Percentiles rank a stretch among this genome's conserved stretches.
These are phyloP conservation scores for Orestias chungarensis DNA, from an alignment of 2,797 vertebrate species.

Conservation along the genomic window DNA sequence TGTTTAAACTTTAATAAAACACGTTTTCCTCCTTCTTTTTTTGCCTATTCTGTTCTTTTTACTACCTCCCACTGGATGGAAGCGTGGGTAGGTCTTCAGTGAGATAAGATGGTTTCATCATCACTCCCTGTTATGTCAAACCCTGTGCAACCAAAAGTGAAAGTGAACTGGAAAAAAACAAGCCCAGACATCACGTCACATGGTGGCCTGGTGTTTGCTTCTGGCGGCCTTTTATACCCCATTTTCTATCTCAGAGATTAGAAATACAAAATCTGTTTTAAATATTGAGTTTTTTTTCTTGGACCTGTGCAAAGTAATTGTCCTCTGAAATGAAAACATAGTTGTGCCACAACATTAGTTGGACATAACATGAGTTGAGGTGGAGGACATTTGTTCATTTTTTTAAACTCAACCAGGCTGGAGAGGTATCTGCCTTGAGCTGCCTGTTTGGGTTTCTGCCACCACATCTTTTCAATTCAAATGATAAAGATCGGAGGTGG, in stretches of 20 bases:
- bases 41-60: slow-evolving; percentile 4
- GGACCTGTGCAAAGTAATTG: neutral
- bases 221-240: neutral
- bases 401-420: neutral
- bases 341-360: neutral
- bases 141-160: slow-evolving; percentile 52
- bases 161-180: slow-evolving; percentile 38
- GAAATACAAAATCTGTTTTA: no score
- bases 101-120: slow-evolving; percentile 55
- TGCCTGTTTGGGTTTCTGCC: neutral
- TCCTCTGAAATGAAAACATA: neutral
- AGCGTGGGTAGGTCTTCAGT: neutral
- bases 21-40: slow-evolving; percentile 30
- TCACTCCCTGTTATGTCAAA: slow-evolving; percentile 9
- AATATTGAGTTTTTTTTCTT: neutral
- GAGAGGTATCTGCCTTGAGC: neutral
- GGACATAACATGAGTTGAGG: no score
- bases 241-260: no score
- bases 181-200: neutral
- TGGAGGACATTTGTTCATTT: neutral
- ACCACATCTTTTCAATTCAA: neutral
- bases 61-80: neutral
- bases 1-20: slow-evolving; percentile 35
- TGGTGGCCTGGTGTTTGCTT: neutral
- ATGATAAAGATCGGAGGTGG: no score